Conservation (phyloP, 1,140 invertebrate genomes). For the Anthonomus grandis region DNA sequence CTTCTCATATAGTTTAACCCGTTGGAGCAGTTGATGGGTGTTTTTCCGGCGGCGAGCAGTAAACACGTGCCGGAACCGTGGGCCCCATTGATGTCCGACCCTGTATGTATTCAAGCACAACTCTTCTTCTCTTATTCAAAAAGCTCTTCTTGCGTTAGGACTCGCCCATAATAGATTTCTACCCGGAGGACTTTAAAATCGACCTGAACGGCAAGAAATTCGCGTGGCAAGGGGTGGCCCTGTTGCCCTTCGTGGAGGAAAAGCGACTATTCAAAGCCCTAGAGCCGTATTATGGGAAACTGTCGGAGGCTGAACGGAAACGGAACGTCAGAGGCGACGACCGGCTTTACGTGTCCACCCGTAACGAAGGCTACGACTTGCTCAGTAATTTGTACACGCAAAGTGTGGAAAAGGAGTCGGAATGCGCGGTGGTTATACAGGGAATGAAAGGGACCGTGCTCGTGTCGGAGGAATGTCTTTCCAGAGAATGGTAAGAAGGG, state of each 20-base stretch:
- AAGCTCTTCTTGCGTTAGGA: slow-evolving; percentile 53
- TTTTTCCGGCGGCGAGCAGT: slow-evolving; percentile 96
- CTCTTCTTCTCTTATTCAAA: neutral
- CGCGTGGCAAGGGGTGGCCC: slow-evolving; percentile 98
- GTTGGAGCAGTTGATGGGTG: slow-evolving; percentile 97
- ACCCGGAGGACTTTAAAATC: slow-evolving; percentile 97
- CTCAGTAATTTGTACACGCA: slow-evolving; percentile 67
- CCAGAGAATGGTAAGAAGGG: slow-evolving; percentile 1
- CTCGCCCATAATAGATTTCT: slow-evolving; percentile 98
- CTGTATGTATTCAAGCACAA: slow-evolving; percentile 55
- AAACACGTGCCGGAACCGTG: slow-evolving; percentile 91
- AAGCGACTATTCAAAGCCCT: slow-evolving; percentile 84
- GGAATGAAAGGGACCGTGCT: slow-evolving; percentile 73
- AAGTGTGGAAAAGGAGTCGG: slow-evolving; percentile 51
- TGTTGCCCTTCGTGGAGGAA: slow-evolving; percentile 98
- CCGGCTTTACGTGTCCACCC: slow-evolving; percentile 70
- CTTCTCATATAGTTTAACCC: slow-evolving; percentile 78
- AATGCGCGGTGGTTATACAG: slow-evolving; percentile 58
- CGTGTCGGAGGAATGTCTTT: slow-evolving; percentile 57
- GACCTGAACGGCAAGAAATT: slow-evolving; percentile 99
- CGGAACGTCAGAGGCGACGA: slow-evolving; percentile 74
- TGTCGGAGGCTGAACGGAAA: slow-evolving; percentile 79
- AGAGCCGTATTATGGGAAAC: slow-evolving; percentile 69
- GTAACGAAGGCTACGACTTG: slow-evolving; percentile 66
- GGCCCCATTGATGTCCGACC: slow-evolving; percentile 91